phyloP scores from a whole-genome alignment of 1,140 invertebrate genomes.

The Scylla paramamosain region DNA sequence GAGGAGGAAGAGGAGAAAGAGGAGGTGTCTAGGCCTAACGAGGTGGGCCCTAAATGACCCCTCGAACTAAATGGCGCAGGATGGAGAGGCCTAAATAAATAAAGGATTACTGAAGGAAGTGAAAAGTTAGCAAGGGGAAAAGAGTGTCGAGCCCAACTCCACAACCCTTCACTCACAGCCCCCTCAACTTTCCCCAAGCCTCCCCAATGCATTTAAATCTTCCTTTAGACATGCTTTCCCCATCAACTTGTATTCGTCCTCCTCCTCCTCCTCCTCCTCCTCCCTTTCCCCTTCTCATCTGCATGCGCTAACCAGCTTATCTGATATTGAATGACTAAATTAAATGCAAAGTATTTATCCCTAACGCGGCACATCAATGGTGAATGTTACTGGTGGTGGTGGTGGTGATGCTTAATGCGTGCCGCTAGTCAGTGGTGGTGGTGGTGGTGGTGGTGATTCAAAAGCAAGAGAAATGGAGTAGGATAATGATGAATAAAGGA shows the following conservation, averaged over 20 bases:
- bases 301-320: not conserved
- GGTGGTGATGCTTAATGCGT: not conserved
- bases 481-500: not conserved
- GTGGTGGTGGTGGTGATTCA: not conserved
- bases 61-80: not conserved
- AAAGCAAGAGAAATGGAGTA: too few species aligned
- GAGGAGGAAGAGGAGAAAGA: not conserved
- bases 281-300: not conserved
- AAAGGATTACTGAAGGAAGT: not conserved
- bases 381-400: not conserved
- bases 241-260: not conserved
- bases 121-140: not conserved
- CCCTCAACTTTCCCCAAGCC: too few species aligned
- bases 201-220: too few species aligned
- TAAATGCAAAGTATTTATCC: not conserved
- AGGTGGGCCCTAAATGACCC: not conserved
- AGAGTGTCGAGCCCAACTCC: not conserved
- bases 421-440: not conserved
- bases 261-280: constrained; percentile 6
- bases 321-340: constrained; percentile 15
- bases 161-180: too few species aligned
- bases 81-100: not conserved
- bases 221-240: too few species aligned
- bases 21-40: not conserved
- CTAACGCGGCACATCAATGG: not conserved